Conservation (phyloP, 2,113 vertebrate species). For the Diadophis punctatus region DNA sequence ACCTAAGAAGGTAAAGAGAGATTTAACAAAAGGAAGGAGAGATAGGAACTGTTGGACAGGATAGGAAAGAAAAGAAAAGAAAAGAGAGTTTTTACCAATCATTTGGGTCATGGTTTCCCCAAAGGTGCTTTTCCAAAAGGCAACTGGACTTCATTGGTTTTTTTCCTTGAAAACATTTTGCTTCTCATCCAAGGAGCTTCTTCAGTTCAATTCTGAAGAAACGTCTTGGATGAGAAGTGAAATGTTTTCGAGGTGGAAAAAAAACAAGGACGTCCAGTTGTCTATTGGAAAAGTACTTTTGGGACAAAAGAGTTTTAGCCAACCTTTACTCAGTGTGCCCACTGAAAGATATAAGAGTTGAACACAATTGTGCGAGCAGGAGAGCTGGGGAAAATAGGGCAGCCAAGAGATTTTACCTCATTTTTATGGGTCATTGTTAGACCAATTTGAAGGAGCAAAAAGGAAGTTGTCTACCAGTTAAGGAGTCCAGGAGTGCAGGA, state of each 20-base stretch:
- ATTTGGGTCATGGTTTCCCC: not conserved
- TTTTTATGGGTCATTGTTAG: not conserved
- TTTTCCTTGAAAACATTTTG: not conserved
- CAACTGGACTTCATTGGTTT: not conserved
- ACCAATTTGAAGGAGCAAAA: not conserved
- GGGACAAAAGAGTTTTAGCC: not conserved
- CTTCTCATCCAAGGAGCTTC: too few species aligned
- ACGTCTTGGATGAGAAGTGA: too few species aligned
- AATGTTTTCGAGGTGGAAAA: too few species aligned
- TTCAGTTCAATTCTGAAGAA: not conserved
- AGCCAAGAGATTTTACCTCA: not conserved
- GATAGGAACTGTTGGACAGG: not conserved
- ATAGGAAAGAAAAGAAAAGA: not conserved
- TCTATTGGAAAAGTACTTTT: too few species aligned
- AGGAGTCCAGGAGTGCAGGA: not conserved
- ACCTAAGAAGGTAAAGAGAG: not conserved
- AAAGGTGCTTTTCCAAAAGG: not conserved
- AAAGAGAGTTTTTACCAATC: not conserved
- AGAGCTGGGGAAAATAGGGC: not conserved
- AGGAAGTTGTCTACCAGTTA: not conserved
- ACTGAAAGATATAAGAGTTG: not conserved
- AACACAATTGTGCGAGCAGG: not conserved
- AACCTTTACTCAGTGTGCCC: not conserved
- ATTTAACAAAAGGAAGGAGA: not conserved
- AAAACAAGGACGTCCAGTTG: too few species aligned